Conservation (phyloP, 2,113 vertebrate species). For the Mastomys coucha region DNA sequence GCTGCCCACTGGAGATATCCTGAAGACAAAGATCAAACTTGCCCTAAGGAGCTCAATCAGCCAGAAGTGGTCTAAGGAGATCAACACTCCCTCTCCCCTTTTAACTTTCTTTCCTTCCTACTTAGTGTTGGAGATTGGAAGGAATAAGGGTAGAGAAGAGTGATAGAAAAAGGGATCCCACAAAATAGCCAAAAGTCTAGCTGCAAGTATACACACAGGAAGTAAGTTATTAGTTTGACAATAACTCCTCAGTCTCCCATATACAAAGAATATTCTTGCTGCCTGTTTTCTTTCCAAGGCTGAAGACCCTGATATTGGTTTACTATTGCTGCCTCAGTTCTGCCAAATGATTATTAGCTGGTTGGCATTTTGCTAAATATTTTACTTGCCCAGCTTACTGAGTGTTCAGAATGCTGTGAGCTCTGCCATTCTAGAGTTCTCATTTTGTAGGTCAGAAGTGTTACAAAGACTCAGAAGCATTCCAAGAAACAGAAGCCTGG, state of each 20-base stretch:
- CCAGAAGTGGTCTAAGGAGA: no score
- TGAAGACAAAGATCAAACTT: no score
- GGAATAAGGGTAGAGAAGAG: no score
- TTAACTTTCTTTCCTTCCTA: no score
- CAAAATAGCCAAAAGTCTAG: no score
- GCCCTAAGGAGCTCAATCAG: no score
- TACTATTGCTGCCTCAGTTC: neutral
- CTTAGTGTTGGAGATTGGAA: no score
- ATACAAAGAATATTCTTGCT: neutral
- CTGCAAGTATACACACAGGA: neutral
- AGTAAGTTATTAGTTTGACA: constrained; percentile 5
- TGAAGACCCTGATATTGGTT: neutral
- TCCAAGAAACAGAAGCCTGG: neutral
- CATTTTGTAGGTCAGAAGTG: neutral
- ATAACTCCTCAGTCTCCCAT: neutral
- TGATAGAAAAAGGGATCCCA: no score
- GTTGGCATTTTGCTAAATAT: neutral
- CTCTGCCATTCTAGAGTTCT: neutral
- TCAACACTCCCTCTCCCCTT: no score
- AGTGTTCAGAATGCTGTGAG: neutral
- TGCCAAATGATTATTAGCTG: neutral
- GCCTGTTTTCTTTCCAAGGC: neutral
- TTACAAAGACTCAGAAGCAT: neutral
- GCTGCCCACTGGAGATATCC: no score
- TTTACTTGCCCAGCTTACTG: neutral